Conservation (phyloP, 2,797 vertebrate species). For the Enteromius treurensis region DNA sequence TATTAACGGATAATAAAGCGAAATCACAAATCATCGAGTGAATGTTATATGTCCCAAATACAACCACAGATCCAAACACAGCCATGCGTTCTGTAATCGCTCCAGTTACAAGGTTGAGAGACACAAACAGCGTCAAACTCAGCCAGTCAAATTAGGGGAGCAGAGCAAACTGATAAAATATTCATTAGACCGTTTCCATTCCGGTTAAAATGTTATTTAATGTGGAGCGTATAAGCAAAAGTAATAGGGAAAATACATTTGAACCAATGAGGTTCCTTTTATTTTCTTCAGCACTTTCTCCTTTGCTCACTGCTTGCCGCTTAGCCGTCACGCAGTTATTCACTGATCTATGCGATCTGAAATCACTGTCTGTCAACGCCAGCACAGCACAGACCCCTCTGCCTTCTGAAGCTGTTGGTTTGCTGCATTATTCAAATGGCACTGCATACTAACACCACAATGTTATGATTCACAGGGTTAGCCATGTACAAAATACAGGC, state of each 20-base stretch:
- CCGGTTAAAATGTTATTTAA: not conserved
- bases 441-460: slow-evolving; percentile 42
- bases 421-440: slow-evolving; percentile 39
- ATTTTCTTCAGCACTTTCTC: slow-evolving; percentile 22
- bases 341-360: slow-evolving; percentile 23
- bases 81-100: not conserved
- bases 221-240: not conserved
- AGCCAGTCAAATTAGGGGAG: not conserved
- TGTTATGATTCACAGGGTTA: slow-evolving; percentile 24
- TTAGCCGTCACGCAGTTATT: slow-evolving; percentile 29
- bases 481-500: slow-evolving; percentile 9
- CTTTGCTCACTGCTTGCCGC: slow-evolving; percentile 27
- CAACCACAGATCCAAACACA: not conserved
- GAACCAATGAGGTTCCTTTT: not conserved
- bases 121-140: not conserved
- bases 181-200: not conserved
- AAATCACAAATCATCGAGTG: not conserved
- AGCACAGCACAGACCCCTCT: slow-evolving; percentile 15
- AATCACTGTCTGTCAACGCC: slow-evolving; percentile 1
- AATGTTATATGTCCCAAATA: not conserved
- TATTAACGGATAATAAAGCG: not conserved
- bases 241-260: not conserved
- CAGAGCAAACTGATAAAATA: not conserved
- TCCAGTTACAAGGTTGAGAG: not conserved
- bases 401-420: slow-evolving; percentile 26